Conservation (phyloP, 2,113 vertebrate species). For the Alligator sinensis region DNA sequence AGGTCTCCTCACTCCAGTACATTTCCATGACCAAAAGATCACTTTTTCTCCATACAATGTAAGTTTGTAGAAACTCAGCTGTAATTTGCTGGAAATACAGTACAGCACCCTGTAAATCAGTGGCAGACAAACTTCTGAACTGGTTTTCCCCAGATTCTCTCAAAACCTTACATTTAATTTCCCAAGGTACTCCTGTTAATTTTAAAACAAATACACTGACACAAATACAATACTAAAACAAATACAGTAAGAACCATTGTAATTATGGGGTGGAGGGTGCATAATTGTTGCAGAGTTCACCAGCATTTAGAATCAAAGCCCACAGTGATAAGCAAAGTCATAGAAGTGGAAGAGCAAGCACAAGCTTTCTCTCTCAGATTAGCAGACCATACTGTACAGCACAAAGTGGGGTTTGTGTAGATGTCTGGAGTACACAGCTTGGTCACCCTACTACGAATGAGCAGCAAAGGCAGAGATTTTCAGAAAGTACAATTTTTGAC, state of each 20-base stretch:
- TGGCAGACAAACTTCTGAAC: background rate
- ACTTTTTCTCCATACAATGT: background rate
- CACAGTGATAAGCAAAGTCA: constrained; percentile 26
- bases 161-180: background rate
- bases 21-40: background rate
- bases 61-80: background rate
- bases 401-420: background rate
- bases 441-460: background rate
- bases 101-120: background rate
- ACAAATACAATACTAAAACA: fast-evolving
- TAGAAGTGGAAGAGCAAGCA: constrained; percentile 19
- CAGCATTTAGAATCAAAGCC: constrained; percentile 22
- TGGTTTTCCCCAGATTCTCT: fast-evolving
- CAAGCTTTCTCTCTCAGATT: constrained; percentile 1
- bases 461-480: background rate
- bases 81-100: background rate
- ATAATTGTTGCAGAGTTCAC: constrained; percentile 46
- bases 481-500: background rate
- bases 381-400: constrained; percentile 51
- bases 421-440: background rate
- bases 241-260: constrained; percentile 10
- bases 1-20: background rate
- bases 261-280: background rate
- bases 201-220: background rate
- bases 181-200: background rate